Evolutionary conservation across 1,140 invertebrate species (phyloP).

Genomic region (Bursaphelenchus mucronatus): DNA sequence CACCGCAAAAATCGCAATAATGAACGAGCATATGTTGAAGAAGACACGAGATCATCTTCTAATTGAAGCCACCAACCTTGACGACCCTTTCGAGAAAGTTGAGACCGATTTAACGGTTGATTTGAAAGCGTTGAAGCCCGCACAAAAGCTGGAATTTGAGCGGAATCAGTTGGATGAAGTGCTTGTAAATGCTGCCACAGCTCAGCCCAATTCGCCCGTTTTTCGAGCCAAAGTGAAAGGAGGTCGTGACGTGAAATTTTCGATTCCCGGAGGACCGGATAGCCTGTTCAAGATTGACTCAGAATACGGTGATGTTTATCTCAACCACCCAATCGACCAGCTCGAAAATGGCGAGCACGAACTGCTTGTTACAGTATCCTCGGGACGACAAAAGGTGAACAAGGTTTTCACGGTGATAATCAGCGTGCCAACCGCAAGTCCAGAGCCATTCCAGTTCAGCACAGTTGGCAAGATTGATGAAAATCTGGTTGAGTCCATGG

Average conservation of each 20-base stretch:
- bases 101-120: conserved; percentile 24
- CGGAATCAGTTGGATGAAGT: neutral
- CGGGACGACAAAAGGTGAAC: neutral
- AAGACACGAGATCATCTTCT: conserved; percentile 12
- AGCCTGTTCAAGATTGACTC: conserved; percentile 21
- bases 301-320: conserved; percentile 20
- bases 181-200: neutral
- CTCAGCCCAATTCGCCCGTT: too few species aligned
- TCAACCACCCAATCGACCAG: neutral
- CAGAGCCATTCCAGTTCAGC: too few species aligned
- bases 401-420: neutral
- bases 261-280: too few species aligned
- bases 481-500: neutral
- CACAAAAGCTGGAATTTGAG: conserved; percentile 17
- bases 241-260: too few species aligned
- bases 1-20: neutral
- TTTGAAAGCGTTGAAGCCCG: conserved; percentile 27
- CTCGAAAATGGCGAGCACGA: neutral
- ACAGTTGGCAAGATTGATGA: neutral
- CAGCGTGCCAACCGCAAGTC: neutral
- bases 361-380: neutral
- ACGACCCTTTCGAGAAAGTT: conserved; percentile 25
- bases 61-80: conserved; percentile 22
- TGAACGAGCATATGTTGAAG: neutral
- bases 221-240: too few species aligned